Conservation (phyloP, 2,888 invertebrate genomes). For the Pseudolycoriella hygida region DNA sequence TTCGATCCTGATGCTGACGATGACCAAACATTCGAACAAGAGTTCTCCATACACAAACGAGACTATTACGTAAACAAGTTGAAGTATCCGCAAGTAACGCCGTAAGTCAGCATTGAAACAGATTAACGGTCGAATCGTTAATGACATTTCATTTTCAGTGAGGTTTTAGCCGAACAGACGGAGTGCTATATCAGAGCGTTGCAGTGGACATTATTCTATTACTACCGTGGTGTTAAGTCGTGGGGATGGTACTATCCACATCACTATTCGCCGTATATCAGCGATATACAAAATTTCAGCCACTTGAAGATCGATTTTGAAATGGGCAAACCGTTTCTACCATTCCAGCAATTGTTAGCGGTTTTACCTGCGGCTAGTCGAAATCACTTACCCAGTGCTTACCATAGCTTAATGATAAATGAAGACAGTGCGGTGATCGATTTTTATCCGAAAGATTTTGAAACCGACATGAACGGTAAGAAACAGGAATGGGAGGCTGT, state of each 20-base stretch:
- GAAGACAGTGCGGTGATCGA: constrained; percentile 64
- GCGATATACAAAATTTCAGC: constrained; percentile 73
- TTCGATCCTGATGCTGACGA: constrained; percentile 25
- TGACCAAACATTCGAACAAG: constrained; percentile 41
- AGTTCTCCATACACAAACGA: constrained; percentile 70
- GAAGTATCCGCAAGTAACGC: constrained; percentile 58
- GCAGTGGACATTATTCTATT: constrained; percentile 94
- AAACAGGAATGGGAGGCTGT: constrained; percentile 93
- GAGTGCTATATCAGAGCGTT: constrained; percentile 81
- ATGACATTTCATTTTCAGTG: too few species aligned
- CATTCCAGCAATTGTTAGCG: constrained; percentile 80
- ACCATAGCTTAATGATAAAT: constrained; percentile 59
- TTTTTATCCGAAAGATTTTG: constrained; percentile 82
- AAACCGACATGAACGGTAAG: constrained; percentile 92
- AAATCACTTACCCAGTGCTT: constrained; percentile 54
- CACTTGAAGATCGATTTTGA: constrained; percentile 66
- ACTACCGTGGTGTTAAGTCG: constrained; percentile 88
- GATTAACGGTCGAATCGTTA: too few species aligned
- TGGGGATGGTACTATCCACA: constrained; percentile 99
- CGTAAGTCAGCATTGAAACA: too few species aligned
- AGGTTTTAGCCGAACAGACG: constrained; percentile 63
- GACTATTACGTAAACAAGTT: constrained; percentile 87
- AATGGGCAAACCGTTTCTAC: constrained; percentile 71
- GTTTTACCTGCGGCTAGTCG: constrained; percentile 79
- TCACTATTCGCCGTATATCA: constrained; percentile 93